A percentile compares a stretch with the other conserved stretches of the same genome.
phyloP scores from a whole-genome alignment of 2,888 invertebrate species.

The Tryphoninae sp. region DNA sequence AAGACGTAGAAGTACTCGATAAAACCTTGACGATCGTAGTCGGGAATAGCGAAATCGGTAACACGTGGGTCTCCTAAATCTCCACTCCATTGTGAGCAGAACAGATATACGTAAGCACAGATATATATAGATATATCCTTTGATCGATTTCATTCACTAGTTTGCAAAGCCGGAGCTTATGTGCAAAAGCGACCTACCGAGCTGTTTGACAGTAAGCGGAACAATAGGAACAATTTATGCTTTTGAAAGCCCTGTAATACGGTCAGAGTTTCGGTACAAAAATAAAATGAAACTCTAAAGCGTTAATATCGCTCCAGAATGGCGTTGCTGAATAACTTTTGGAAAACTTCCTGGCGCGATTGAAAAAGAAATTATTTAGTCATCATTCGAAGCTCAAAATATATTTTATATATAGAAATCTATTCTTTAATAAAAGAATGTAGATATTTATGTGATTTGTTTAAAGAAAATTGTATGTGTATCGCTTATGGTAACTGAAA shows the following conservation, averaged over 20 bases:
- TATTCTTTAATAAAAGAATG: no score
- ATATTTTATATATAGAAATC: no score
- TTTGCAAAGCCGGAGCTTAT: not conserved
- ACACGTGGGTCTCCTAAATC: constrained; percentile 4
- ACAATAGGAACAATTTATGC: constrained; percentile 45
- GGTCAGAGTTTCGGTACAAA: constrained; percentile 17
- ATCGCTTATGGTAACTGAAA: no score
- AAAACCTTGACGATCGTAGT: constrained; percentile 31
- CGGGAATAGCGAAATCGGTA: constrained; percentile 2
- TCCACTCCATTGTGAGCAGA: constrained; percentile 1
- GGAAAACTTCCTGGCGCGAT: no score
- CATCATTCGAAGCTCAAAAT: no score
- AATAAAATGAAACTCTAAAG: not conserved
- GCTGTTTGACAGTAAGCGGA: constrained; percentile 31
- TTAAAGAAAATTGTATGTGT: no score
- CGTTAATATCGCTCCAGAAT: not conserved
- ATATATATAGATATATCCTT: not conserved
- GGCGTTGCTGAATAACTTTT: not conserved
- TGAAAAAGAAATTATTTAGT: no score
- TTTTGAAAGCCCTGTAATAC: constrained; percentile 7
- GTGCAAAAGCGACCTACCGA: not conserved
- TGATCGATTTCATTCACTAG: constrained; percentile 9
- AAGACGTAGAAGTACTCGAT: not conserved
- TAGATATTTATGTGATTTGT: no score
- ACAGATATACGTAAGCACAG: not conserved